Conservation (phyloP, 2,113 vertebrate species). For the Ammodytes dubius region DNA sequence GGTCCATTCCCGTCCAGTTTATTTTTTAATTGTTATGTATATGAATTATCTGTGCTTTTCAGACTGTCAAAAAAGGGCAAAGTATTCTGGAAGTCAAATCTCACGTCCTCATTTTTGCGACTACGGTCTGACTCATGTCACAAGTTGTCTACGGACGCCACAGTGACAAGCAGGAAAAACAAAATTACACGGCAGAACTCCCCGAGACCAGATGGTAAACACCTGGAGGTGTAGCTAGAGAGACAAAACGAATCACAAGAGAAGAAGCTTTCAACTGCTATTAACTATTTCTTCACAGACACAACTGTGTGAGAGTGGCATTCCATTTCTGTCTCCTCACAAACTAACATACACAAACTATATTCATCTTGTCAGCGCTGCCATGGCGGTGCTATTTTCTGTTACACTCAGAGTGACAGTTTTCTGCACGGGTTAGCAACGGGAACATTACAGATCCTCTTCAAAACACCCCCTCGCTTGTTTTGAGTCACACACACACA, state of each 20-base stretch:
- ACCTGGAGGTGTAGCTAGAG: neutral
- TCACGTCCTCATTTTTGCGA: neutral
- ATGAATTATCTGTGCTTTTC: too few species aligned
- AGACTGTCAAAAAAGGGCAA: too few species aligned
- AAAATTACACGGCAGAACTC: neutral
- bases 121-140: too few species aligned
- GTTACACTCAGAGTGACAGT: neutral
- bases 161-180: neutral
- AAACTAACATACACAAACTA: constrained; percentile 3
- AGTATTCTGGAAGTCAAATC: neutral
- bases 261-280: neutral
- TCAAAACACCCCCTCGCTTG: constrained; percentile 9
- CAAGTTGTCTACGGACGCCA: neutral
- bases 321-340: constrained; percentile 5
- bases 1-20: neutral
- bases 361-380: constrained; percentile 30
- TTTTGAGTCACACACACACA: constrained; percentile 52
- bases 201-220: neutral
- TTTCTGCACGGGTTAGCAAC: neutral
- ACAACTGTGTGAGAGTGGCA: neutral
- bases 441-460: constrained; percentile 21
- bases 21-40: too few species aligned
- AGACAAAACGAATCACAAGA: neutral
- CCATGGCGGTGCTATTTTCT: neutral
- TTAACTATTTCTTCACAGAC: neutral